These are phyloP conservation scores for Urocolius indicus DNA, from an alignment of 2,113 vertebrate species.

Conservation along the genomic window DNA sequence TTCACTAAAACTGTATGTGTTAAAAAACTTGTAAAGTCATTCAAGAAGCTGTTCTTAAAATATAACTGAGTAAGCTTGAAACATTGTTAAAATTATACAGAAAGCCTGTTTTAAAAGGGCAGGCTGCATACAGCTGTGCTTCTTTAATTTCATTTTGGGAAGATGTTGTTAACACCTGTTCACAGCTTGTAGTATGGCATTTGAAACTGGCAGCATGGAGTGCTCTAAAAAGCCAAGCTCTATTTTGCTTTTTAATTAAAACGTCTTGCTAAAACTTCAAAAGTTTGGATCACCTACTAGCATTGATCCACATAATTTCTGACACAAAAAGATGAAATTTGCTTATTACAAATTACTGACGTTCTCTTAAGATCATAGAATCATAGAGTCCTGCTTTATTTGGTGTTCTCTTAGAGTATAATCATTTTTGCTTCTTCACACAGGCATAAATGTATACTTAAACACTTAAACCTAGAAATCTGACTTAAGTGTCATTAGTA, in stretches of 20 bases:
- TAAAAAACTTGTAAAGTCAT: neutral
- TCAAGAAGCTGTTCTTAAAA: slow-evolving; percentile 10
- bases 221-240: neutral
- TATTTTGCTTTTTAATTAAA: neutral
- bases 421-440: neutral
- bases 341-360: neutral
- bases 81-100: neutral
- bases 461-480: neutral
- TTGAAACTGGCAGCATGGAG: slow-evolving; percentile 12
- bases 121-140: neutral
- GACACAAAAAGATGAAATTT: neutral
- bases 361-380: neutral
- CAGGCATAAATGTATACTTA: neutral
- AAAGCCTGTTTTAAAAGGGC: neutral
- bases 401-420: neutral
- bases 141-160: slow-evolving; percentile 14
- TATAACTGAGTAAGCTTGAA: neutral
- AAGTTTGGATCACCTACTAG: neutral
- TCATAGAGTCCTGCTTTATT: neutral
- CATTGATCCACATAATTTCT: neutral
- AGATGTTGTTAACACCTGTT: slow-evolving; percentile 46
- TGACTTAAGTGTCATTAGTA: neutral
- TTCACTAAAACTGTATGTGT: neutral
- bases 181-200: slow-evolving; percentile 13
- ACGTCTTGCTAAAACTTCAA: neutral